A percentile compares a stretch with the other conserved stretches of the same genome.
Evolutionary conservation across 2,113 vertebrate genomes (phyloP).

Genomic region (Pseudonaja textilis): DNA sequence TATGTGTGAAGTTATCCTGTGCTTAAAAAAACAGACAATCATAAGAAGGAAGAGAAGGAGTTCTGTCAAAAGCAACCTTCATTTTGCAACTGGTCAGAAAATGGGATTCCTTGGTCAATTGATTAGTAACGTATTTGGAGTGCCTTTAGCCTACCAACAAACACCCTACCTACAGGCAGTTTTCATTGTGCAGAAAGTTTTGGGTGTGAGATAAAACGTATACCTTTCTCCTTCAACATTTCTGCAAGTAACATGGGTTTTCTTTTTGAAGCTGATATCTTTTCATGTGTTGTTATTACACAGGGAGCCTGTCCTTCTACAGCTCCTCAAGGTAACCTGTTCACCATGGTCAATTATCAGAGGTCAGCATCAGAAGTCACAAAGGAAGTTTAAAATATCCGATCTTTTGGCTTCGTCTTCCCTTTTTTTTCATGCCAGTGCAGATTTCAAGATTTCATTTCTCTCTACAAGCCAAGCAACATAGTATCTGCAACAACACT

Average conservation of each 20-base stretch:
- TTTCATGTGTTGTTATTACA: not conserved
- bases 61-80: not conserved
- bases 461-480: not conserved
- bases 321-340: not conserved
- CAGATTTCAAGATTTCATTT: not conserved
- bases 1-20: not conserved
- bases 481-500: not conserved
- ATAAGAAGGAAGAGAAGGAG: not conserved
- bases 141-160: not conserved
- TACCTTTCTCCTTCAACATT: not conserved
- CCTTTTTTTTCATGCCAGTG: not conserved
- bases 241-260: not conserved
- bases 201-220: not conserved
- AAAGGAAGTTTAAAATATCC: not conserved
- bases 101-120: not conserved
- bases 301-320: not conserved
- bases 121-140: not conserved
- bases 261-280: not conserved
- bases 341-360: not conserved
- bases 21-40: not conserved
- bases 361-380: not conserved
- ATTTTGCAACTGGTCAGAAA: not conserved
- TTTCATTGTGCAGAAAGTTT: not conserved
- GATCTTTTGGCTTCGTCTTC: not conserved
- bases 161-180: not conserved